Evolutionary conservation across 2,888 invertebrate species (phyloP), one percentile per base, ranked within the genome.

Genomic region (Melanophora roralis): DNA sequence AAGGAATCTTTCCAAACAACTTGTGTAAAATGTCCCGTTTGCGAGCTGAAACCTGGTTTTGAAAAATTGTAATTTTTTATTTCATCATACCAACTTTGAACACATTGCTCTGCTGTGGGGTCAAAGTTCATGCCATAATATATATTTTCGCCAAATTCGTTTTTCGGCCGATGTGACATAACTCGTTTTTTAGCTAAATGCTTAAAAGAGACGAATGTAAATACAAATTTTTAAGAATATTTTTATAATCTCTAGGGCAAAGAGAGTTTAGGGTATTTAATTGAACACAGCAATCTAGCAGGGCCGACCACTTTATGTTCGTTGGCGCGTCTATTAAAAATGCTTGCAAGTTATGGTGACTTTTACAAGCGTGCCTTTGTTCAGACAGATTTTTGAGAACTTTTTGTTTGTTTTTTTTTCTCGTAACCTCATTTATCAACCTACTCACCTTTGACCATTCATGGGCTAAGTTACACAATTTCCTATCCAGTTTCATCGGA

Each of bases 21-120:
- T 90, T 97, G 97, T 0, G 95, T 94, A 86, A 97, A 96, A 86
- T 97, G 96, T 11, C 96, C 96, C 82, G 95, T 93, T 65, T 92
- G 92, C 65, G 92, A 92, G 1, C 90, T 91, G 1, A 95, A 95
- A 79, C 94, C 94, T 0, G 85, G 84, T 73, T 89, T 91, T 4
- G 92, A 92, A 82, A 94, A 95, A 38, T 91, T 91, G 84, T 94
- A 94, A 79, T 93, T 91, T 79, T 92, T 91, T 8, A 95, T 94
- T 89, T 96, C 96, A 45, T 92, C 92, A 84, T 94, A 96, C 97
- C 97, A 97, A 86, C 85, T 85, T 16, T 86, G 85, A 9, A 87
- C 88, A 0, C 86, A 86, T 27, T 84, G 32, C 9, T 86, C 86
- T 0, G 86, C 85, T 1, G 85, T 95, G 27, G 92, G 90, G 1